These are phyloP conservation scores for Octonoba sinensis DNA, from an alignment of 2,888 invertebrate genomes.

Conservation along the genomic window DNA sequence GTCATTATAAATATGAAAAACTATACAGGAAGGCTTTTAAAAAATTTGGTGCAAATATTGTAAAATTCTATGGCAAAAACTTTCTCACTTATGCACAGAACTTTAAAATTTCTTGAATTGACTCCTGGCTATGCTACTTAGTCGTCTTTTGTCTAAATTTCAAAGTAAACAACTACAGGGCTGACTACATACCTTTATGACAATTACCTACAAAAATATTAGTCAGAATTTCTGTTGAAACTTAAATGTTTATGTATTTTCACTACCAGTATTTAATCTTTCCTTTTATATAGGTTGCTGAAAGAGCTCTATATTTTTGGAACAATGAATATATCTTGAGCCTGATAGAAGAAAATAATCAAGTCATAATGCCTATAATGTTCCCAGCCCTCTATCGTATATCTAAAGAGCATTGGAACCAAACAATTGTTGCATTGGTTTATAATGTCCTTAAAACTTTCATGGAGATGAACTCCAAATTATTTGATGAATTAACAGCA, in stretches of 20 bases:
- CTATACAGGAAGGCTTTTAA: too few relatives aligned
- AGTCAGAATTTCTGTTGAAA: too few relatives aligned
- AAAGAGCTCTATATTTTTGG: slow-evolving; percentile 99
- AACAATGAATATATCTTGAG: slow-evolving; percentile 99
- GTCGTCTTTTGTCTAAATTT: too few relatives aligned
- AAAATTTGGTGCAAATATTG: too few relatives aligned
- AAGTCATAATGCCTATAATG: slow-evolving; percentile 99
- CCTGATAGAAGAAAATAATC: slow-evolving; percentile 97
- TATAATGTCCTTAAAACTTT: slow-evolving; percentile 99
- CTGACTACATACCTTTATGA: too few relatives aligned
- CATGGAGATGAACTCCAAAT: slow-evolving; percentile 99
- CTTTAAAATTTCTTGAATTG: too few relatives aligned
- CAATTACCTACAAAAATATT: too few relatives aligned
- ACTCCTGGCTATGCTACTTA: too few relatives aligned
- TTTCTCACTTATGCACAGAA: too few relatives aligned
- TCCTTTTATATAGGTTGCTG: slow-evolving; percentile 83
- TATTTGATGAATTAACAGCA: slow-evolving; percentile 98
- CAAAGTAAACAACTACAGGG: too few relatives aligned
- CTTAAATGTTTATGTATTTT: neutral
- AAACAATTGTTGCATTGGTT: slow-evolving; percentile 98
- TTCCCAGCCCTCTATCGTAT: slow-evolving; percentile 99
- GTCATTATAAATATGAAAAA: too few relatives aligned
- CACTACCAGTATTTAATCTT: neutral
- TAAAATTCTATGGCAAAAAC: too few relatives aligned
- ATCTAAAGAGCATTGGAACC: slow-evolving; percentile 99